Evolutionary conservation across 2,888 invertebrate species (phyloP).

Genomic region (Physocephala rufipes): DNA sequence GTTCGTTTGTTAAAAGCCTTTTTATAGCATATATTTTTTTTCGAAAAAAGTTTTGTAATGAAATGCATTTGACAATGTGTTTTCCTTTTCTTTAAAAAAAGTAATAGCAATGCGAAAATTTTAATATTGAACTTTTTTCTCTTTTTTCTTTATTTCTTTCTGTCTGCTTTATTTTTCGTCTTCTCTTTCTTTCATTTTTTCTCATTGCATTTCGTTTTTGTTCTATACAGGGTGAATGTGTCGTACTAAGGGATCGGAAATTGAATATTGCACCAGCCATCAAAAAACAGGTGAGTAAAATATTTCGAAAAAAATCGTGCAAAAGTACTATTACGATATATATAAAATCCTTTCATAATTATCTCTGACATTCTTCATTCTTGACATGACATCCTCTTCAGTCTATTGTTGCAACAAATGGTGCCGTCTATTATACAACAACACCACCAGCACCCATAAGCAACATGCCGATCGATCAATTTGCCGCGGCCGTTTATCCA

Average conservation of each 20-base stretch:
- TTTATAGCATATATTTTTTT: conserved; percentile 51
- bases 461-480: conserved; percentile 67
- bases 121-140: conserved; percentile 43
- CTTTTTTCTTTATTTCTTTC: conserved; percentile 37
- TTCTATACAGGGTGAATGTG: conserved; percentile 73
- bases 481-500: conserved; percentile 66
- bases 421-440: conserved; percentile 66
- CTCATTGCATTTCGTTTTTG: conserved; percentile 19
- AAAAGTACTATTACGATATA: too few relatives aligned
- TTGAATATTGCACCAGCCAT: conserved; percentile 88
- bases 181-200: conserved; percentile 33
- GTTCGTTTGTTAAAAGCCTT: conserved; percentile 47
- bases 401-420: conserved; percentile 66
- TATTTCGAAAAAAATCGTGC: too few relatives aligned
- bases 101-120: conserved; percentile 33
- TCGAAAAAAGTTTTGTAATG: conserved; percentile 51
- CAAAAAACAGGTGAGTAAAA: conserved; percentile 78
- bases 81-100: conserved; percentile 35
- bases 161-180: conserved; percentile 34
- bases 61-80: conserved; percentile 47
- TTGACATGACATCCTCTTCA: conserved; percentile 43
- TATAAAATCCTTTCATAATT: too few relatives aligned
- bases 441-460: conserved; percentile 66
- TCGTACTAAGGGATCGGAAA: conserved; percentile 81
- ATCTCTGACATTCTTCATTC: neutral